Percentiles rank a stretch among this genome's conserved stretches.
Evolutionary conservation across 1,140 invertebrate genomes (phyloP).

Genomic region (Ephestia elutella): DNA sequence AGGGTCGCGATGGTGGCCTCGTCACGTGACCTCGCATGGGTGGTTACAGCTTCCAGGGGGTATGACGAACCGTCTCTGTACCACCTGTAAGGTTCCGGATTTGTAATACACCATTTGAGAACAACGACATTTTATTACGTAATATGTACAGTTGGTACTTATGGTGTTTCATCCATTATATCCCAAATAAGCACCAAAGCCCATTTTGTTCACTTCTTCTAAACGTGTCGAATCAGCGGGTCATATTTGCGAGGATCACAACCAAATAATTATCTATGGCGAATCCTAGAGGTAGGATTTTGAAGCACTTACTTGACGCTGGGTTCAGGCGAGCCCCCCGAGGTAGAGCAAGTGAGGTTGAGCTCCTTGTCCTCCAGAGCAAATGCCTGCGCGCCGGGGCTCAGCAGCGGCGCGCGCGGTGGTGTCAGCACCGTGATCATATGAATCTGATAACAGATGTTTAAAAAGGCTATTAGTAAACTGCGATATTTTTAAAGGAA

Average conservation of each 20-base stretch:
- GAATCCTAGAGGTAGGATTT: not conserved
- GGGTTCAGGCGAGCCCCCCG: slow-evolving; percentile 92
- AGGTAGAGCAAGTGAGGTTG: slow-evolving; percentile 87
- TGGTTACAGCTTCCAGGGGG: slow-evolving; percentile 80
- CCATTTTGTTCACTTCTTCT: no score
- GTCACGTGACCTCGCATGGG: slow-evolving; percentile 79
- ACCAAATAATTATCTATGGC: no score
- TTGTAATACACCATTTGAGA: not conserved
- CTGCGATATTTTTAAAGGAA: no score
- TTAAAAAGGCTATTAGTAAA: no score
- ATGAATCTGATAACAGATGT: slow-evolving; percentile 77
- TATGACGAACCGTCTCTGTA: slow-evolving; percentile 79
- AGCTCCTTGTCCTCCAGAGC: slow-evolving; percentile 87
- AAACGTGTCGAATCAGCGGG: no score
- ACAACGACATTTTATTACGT: not conserved
- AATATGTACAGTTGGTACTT: not conserved
- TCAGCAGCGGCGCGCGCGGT: slow-evolving; percentile 85
- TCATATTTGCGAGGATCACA: no score
- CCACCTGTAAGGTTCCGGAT: slow-evolving; percentile 74
- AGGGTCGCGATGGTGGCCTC: slow-evolving; percentile 84
- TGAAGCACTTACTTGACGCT: slow-evolving; percentile 79
- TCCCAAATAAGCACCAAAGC: no score
- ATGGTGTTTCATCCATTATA: no score
- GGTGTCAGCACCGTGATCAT: slow-evolving; percentile 89
- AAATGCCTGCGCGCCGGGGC: slow-evolving; percentile 79